These are phyloP conservation scores for Brachypodius melanocephalos DNA, from an alignment of 2,113 vertebrate genomes.

Conservation along the genomic window DNA sequence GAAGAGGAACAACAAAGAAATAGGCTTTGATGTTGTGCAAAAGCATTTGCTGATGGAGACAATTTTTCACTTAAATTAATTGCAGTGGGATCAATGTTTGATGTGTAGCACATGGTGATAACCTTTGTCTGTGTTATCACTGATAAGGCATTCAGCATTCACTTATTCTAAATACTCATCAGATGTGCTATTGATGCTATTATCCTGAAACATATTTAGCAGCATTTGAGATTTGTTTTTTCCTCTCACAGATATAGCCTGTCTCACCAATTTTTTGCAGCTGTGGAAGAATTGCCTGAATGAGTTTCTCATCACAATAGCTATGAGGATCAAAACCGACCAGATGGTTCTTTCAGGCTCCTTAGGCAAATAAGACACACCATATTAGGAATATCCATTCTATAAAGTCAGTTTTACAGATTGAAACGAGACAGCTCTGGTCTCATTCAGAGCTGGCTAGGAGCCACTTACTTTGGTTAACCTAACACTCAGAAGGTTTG, in stretches of 20 bases:
- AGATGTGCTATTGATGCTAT: constrained; percentile 39
- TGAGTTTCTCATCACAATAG: constrained; percentile 39
- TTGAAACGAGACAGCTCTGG: not conserved
- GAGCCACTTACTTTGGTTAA: not conserved
- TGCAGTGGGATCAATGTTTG: constrained; percentile 23
- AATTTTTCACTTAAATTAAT: constrained; percentile 45
- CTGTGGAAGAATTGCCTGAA: constrained; percentile 51
- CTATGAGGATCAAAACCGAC: not conserved
- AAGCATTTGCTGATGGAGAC: constrained; percentile 49
- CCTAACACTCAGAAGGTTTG: not conserved
- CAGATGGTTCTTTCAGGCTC: constrained; percentile 46
- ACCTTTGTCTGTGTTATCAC: constrained; percentile 49
- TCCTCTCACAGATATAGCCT: not conserved
- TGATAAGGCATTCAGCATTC: constrained; percentile 40
- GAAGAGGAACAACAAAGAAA: not conserved
- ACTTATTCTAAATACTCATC: constrained; percentile 34
- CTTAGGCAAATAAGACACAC: not conserved
- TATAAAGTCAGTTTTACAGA: not conserved
- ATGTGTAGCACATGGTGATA: not conserved
- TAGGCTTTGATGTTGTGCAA: not conserved
- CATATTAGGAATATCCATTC: not conserved
- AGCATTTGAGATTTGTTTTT: not conserved
- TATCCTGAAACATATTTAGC: constrained; percentile 40
- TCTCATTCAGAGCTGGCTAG: not conserved
- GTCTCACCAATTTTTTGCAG: constrained; percentile 47